Evolutionary conservation across 37 sponge, comb jelly and placozoan species (phyloP), one percentile per base, ranked within the genome.

Genomic region (Eunapius fragilis): DNA sequence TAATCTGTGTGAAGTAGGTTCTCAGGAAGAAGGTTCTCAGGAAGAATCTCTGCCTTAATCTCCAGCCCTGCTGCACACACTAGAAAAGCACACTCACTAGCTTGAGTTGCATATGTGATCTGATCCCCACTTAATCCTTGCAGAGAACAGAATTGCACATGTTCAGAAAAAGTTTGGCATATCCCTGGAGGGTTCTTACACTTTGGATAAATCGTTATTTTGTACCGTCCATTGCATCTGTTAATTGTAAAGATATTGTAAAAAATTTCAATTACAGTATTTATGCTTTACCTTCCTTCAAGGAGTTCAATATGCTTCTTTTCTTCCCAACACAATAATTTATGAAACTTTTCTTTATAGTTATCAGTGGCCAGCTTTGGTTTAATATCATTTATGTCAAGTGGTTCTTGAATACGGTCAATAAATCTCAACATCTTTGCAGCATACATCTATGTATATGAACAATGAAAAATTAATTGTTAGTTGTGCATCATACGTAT

Each of bases 321-420:
- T 33, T 91, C 91, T 32, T 91, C 91, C 79, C 79, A 79, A 38
- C 78, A 91, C 12, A 91, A n/a, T 14, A 91, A 74, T 24, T 82
- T 25, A 50, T 86, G 83, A 72, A 87, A 91, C 45, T 91, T 91
- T 23, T 74, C 30, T 31, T 82, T 82, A 73, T 91, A 91, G 69
- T 82, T 91, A 24, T 70, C 32, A 9, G 32, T 37, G 38, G 83
- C 72, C 10, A 91, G 75, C 28, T 32, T 25, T 24, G 11, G 5
- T 71, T 86, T 9, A 79, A 86, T 86, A 31, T 26, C 27, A 31
- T 27, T 72, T 7, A 49, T 1, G 26, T 45, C 27, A 41, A 86
- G 72, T 17, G 25, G 58, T 36, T 70, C 37, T 48, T 45, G 24
- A 9, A 86, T 37, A 28, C 86, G 71, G 31, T 78, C 80, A 0